Base-by-base conservation (phyloP, 2,113 vertebrate species). In the Catharus minimus region DNA sequence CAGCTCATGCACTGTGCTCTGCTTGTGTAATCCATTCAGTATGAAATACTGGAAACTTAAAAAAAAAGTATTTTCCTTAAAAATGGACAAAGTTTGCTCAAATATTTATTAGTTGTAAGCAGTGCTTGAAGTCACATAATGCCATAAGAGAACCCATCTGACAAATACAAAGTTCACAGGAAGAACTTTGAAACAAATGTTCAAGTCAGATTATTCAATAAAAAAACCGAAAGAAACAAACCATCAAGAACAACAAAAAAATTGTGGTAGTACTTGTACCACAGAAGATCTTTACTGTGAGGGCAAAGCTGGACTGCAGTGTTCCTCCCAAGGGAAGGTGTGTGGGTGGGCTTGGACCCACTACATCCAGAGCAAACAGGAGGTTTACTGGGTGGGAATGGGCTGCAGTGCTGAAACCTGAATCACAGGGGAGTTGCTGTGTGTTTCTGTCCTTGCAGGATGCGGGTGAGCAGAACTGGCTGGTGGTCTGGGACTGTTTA, bases 391-490 rank as follows among this genome's bases (percentile, higher is more conserved):
- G 10, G 41, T 13, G 15, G 57, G 33, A 75, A 46, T 9, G n/a
- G 7, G 18, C 60, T 19, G 4, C 13, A n/a, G 13, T 26, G 38
- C 47, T 56, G 61, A 65, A 50, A 41, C 15, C 11, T 17, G 41
- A 43, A 6, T 23, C 15, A 3, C 21, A 24, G 9, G 12, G 6
- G 7, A 49, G 21, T 5, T 75, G 36, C 66, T 90, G 49, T 52
- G 39, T 6, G 1, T 38, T 30, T n/a, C 43, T 0, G 0, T 24
- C 50, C n/a, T 72, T 64, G 27, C 8, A 22, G 69, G 10, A 15
- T 75, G 18, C 21, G 22, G 16, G 30, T 30, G n/a, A 46, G 22
- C 15, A 39, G 44, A 78, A 6, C 23, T 64, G 36, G 11, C 26
- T 76, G 27, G 17, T 64, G 24, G 30, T 44, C 56, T 4, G 2